Base-by-base conservation (phyloP, 2,797 vertebrate species). In the Chanos chanos region DNA sequence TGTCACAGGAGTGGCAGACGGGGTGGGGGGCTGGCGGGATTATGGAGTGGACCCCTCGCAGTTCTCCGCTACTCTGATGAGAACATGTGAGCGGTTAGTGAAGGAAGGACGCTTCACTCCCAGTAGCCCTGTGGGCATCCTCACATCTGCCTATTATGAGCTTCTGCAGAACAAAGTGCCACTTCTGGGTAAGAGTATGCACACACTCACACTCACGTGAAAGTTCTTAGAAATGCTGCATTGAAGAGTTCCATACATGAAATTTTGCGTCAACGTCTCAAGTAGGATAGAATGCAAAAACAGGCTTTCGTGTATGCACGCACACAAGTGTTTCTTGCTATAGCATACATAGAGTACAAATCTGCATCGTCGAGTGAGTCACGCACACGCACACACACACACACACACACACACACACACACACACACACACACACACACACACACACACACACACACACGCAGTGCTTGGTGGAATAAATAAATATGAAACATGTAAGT, bases 121-220 rank as follows among this genome's bases (percentile, higher is more conserved):
- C 0, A 95, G 88, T 75, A 93, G 91, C 61, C 96, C 96, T 7
- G 94, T 99, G 63, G 96, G 94, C 53, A 96, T 99, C 71, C 92
- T 99, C 74, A 98, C 94, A 1, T 89, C 95, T 2, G 93, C 94
- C 64, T 99, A 99, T 64, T 96, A 90, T 66, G 96, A 99, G 81
- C 91, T 99, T 66, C 85, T 99, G 58, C 96, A 99, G 87, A 98
- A 99, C 89, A 99, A 99, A 90, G 94, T 97, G 44, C 95, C 96
- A 57, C 86, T 99, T 79, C 86, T 98, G 51, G 96, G 96, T 99
- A 89, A 93, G 92, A 41, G 21, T n/a, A 28, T 22, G 28, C 15
- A 22, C 27, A 62, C 44, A 15, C 56, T 22, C 30, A 25, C n/a
- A 28, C 36, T 15, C 30, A 37, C 33, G n/a, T n/a, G n/a, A n/a